phyloP scores from a whole-genome alignment of 2,888 invertebrate genomes.

The Endomychus coccineus region DNA sequence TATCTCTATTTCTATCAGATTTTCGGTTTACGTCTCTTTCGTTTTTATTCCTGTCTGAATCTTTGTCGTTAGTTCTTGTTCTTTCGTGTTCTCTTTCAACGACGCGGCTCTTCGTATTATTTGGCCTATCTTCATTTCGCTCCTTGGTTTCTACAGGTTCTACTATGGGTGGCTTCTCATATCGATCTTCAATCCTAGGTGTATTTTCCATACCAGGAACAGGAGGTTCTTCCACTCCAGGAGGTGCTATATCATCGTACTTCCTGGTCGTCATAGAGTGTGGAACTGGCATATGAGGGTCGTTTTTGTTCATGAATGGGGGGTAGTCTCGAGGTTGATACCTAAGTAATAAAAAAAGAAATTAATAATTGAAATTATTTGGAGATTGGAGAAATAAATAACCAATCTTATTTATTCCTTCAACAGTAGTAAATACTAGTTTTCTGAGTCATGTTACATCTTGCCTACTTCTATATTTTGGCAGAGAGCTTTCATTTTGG shows the following conservation, averaged over 20 bases:
- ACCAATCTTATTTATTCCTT: too few relatives aligned
- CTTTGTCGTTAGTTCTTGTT: slow-evolving; percentile 5
- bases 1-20: slow-evolving; percentile 12
- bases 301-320: slow-evolving; percentile 22
- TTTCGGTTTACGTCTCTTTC: slow-evolving; percentile 40
- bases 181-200: slow-evolving; percentile 9
- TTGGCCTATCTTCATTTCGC: slow-evolving; percentile 24
- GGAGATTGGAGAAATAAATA: neutral
- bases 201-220: slow-evolving; percentile 50
- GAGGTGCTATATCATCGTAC: slow-evolving; percentile 53
- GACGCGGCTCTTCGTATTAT: slow-evolving; percentile 6
- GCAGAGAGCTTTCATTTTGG: too few relatives aligned
- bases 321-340: slow-evolving; percentile 31
- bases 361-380: slow-evolving; percentile 5
- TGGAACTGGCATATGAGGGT: slow-evolving; percentile 24
- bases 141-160: slow-evolving; percentile 21
- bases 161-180: slow-evolving; percentile 5
- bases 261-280: slow-evolving; percentile 26
- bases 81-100: slow-evolving; percentile 10
- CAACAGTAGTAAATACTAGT: too few relatives aligned
- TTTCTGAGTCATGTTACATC: too few relatives aligned
- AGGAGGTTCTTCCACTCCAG: slow-evolving; percentile 56
- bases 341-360: slow-evolving; percentile 31
- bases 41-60: slow-evolving; percentile 8
- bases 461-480: too few relatives aligned